Conservation (phyloP, 2,888 invertebrate genomes). For the Polia nebulosa region DNA sequence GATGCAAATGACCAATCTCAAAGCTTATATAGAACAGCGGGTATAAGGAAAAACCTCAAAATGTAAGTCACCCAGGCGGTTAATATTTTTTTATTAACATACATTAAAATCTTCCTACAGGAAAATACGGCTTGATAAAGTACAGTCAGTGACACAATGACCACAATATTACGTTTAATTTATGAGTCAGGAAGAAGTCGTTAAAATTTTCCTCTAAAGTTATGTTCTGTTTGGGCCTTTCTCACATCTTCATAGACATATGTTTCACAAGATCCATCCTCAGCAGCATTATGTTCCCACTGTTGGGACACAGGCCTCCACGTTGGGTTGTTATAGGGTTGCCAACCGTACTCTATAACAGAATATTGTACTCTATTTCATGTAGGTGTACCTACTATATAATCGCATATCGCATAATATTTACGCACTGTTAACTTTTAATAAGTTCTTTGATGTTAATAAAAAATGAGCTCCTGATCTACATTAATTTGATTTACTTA, state of each 20-base stretch:
- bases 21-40: constrained; percentile 77
- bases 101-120: constrained; percentile 82
- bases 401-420: no score
- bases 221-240: neutral
- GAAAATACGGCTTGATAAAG: constrained; percentile 75
- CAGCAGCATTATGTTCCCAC: no score
- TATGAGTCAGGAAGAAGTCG: constrained; percentile 49
- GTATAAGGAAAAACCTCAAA: constrained; percentile 83
- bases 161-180: constrained; percentile 45
- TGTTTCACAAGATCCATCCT: neutral
- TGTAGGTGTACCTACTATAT: no score
- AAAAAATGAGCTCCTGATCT: no score
- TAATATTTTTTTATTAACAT: constrained; percentile 78
- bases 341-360: no score
- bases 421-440: no score
- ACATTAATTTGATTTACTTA: no score
- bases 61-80: constrained; percentile 73
- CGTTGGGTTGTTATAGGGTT: no score
- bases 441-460: no score
- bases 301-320: no score
- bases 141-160: constrained; percentile 70
- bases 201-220: constrained; percentile 11
- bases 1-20: constrained; percentile 57
- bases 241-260: neutral
- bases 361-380: no score